Base-by-base conservation (phyloP, 2,888 invertebrate genomes). In the Drosophila histrio region DNA sequence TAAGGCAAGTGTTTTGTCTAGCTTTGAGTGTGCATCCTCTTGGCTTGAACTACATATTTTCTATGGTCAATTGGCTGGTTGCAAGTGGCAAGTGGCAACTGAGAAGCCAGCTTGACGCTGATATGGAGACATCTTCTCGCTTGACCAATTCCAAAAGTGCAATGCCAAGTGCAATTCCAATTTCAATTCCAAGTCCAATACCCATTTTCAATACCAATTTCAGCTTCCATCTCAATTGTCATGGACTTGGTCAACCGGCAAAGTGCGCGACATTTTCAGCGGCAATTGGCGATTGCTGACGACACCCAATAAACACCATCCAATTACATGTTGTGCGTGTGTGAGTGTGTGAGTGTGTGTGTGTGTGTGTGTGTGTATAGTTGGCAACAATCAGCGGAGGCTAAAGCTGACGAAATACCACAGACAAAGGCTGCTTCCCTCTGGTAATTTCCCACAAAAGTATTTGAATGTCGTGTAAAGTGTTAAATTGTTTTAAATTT, bases 381-480 rank as follows among this genome's bases (percentile, higher is more conserved):
- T 52, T 72, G 72, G 46, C 61, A 64, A 77, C 75, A 77, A 77
- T 72, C 76, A 78, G 60, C 63, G 47, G 52, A 70, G 65, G 74
- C 74, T 74, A 72, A 68, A 58, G 68, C 74, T 82, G 76, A 73
- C 64, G 75, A 70, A 74, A 77, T 71, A 77, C 73, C 77, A 74
- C 70, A 72, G 68, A 73, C 78, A 72, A 71, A 57, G 72, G 68
- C 53, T 43, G 63, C 56, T 62, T 17, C 54, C 34, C 53, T 21
- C 47, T 19, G 65, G 76, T 77, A 80, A 86, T 85, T 85, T 85
- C 84, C 79, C 84, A 86, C 73, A 81, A 84, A 85, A 85, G 79
- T 87, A 85, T 85, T 86, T 77, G 84, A 84, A 84, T 86, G 84
- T 87, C 87, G 84, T 85, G 84, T 85, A 86, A 85, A 85, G 84